Evolutionary conservation across 2,888 invertebrate genomes (phyloP).

Genomic region (Pachymerium ferrugineum): DNA sequence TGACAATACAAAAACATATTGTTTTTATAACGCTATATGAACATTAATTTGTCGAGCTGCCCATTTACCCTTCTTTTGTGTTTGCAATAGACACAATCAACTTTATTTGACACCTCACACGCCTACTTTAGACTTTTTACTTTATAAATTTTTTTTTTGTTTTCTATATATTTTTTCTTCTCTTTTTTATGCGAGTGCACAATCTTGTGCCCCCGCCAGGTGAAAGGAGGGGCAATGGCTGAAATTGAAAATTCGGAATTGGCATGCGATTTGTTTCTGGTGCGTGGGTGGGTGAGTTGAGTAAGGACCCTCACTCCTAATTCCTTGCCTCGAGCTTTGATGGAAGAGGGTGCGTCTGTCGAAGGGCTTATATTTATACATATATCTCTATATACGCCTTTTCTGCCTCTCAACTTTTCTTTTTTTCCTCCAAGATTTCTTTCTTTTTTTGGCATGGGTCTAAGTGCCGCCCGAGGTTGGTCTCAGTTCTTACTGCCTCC

Average conservation of each 20-base stretch:
- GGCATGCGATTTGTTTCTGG: slow-evolving; percentile 21
- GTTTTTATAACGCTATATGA: background rate
- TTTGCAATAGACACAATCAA: background rate
- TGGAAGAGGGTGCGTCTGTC: slow-evolving; percentile 21
- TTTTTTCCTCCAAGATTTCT: background rate
- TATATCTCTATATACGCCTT: slow-evolving; percentile 21
- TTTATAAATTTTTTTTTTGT: slow-evolving; percentile 1
- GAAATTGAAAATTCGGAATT: slow-evolving; percentile 21
- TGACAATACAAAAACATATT: background rate
- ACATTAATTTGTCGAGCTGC: slow-evolving; percentile 6
- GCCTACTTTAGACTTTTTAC: background rate
- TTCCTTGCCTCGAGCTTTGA: slow-evolving; percentile 21
- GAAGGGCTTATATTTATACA: slow-evolving; percentile 11
- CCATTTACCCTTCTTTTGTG: background rate
- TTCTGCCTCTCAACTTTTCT: slow-evolving; percentile 7
- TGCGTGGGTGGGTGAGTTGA: slow-evolving; percentile 21
- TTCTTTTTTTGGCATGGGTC: slow-evolving; percentile 10
- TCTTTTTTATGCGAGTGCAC: background rate
- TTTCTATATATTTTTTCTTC: background rate
- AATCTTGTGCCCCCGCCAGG: slow-evolving; percentile 18
- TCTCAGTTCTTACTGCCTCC: background rate
- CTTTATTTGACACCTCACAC: background rate
- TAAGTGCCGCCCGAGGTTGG: slow-evolving; percentile 18
- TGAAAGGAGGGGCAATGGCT: slow-evolving; percentile 21
- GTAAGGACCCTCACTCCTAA: slow-evolving; percentile 21